Base-by-base conservation (phyloP, 2,888 invertebrate genomes). In the Aradus depressus region DNA sequence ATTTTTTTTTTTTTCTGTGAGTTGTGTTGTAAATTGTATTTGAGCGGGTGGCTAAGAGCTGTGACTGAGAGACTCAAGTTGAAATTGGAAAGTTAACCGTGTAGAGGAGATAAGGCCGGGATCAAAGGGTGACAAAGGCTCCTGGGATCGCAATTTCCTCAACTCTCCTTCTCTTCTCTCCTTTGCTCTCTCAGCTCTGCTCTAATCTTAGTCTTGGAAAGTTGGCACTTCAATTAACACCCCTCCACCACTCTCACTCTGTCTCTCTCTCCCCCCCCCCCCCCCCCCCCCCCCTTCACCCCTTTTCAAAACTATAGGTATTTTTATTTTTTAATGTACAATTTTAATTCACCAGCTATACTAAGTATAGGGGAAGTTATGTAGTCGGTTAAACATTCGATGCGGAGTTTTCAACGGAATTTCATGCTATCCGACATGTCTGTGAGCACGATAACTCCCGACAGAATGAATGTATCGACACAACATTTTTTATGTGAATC, bases 51-150 rank as follows among this genome's bases (percentile, higher is more conserved):
- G 32, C 28, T 31, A 31, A 44, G 44, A 44, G 44, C 14, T 18
- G 21, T 14, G 31, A 31, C 14, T 18, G 21, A 21, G 31, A 31
- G 14, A 31, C 26, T 35, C 22, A 31, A 34, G 47, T 21, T 19
- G n/a, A 41, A 49, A 49, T 49, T 49, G 49, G 41, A 49, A 49
- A 49, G 49, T 41, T 22, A 49, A 41, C 49, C 18, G 41, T 19
- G 49, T 39, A 31, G 22, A 39, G 48, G 21, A 47, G 26, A 28
- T 34, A 47, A 32, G 28, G 47, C 21, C 18, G 1, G 34, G 47
- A 47, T 47, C 47, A 47, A 47, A 47, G 47, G 25, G n/a, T n/a
- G n/a, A n/a, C n/a, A n/a, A n/a, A n/a, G n/a, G n/a, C n/a, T n/a
- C n/a, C n/a, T n/a, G n/a, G 18, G 31, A 31, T 16, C 6, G 31